Evolutionary conservation across 2,113 vertebrate genomes (phyloP).

Genomic region (Nesogale talazaci): DNA sequence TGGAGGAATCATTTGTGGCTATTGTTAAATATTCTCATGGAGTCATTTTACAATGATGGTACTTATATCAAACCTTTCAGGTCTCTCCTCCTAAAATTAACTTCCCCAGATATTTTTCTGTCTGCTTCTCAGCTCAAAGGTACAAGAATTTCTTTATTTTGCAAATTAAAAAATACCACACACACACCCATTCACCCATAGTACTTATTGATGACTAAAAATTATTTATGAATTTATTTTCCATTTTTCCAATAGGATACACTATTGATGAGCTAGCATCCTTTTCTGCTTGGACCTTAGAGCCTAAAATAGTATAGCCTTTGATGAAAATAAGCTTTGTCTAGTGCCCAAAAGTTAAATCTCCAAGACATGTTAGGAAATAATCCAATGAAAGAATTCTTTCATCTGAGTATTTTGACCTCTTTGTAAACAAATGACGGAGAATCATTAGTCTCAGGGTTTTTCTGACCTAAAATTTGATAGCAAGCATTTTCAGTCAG

Average conservation of each 20-base stretch:
- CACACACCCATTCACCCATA: not conserved
- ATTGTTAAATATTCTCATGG: not conserved
- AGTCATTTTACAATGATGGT: not conserved
- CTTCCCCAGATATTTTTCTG: not conserved
- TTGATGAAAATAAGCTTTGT: constrained; percentile 2
- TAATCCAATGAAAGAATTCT: constrained; percentile 47
- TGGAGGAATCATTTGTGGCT: not conserved
- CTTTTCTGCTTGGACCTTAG: not conserved
- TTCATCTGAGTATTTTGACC: not conserved
- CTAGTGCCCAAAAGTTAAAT: not conserved
- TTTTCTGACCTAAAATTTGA: constrained; percentile 37
- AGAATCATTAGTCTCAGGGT: constrained; percentile 17
- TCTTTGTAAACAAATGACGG: constrained; percentile 34
- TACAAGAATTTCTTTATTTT: not conserved
- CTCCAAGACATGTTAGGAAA: constrained; percentile 30
- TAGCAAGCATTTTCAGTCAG: not conserved
- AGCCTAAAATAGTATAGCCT: not conserved
- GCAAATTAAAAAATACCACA: no score
- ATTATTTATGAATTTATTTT: constrained; percentile 7
- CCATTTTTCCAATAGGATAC: not conserved
- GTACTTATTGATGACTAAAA: not conserved
- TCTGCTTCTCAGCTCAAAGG: not conserved
- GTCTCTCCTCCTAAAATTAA: not conserved
- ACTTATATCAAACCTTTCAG: not conserved
- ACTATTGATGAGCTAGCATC: not conserved